Base-by-base conservation (phyloP, 2,888 invertebrate genomes). In the Ormyrus pomaceus region DNA sequence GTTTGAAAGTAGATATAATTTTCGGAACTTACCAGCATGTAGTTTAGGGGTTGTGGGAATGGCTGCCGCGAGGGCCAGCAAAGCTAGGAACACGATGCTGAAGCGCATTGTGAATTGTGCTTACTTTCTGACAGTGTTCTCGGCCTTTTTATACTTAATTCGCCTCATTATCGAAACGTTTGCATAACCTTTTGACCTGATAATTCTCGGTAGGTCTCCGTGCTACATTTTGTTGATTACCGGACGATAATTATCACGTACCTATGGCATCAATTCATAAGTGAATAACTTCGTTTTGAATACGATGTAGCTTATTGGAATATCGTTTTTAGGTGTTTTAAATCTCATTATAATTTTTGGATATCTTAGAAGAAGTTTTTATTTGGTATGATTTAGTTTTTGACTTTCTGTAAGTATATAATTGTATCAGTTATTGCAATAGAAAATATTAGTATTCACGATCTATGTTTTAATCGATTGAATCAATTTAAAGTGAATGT, bases 131-230 rank as follows among this genome's bases (percentile, higher is more conserved):
- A 34, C 19, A 61, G 10, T 70, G 58, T 70, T 9, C 19, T 73
- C 53, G 77, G 81, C 79, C 72, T 87, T 90, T 90, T 88, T 90
- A 90, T 90, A 90, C 89, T 71, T 79, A 84, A 86, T 86, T 85
- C 69, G 69, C 88, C 87, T 89, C 85, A 84, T 83, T 88, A 90
- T 90, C 89, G 82, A 65, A 69, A 62, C 83, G 87, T 87, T 87
- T 88, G 82, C 82, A 9, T 84, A 88, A 89, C 87, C 89, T 81
- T 71, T 66, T 55, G 72, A 74, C 79, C 74, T n/a, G 64, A 74
- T 64, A 59, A 58, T 46, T 8, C 19, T 48, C 19, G 8, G 11
- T 56, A 64, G n/a, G 34, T 55, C 58, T 10, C 48, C 55, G 10
- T 3, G 6, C 65, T 53, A 45, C 62, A 50, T 53, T 72, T 72